A percentile compares a stretch with the other conserved stretches of the same genome.
phyloP scores from a whole-genome alignment of 2,113 vertebrate genomes.

The Hemibates koningsi region DNA sequence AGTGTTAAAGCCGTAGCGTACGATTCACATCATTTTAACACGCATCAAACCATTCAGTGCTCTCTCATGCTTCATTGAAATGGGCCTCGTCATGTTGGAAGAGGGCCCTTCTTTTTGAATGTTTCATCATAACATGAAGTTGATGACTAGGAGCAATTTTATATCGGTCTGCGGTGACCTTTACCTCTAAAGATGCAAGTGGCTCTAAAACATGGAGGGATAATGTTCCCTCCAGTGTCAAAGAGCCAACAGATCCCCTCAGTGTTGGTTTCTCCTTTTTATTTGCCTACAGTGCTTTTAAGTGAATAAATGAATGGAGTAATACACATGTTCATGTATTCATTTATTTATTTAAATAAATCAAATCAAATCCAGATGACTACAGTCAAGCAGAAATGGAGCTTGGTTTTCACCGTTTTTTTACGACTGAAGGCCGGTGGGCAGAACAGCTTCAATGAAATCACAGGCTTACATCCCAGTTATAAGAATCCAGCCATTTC shows the following conservation, averaged over 20 bases:
- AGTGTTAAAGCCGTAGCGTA: background rate
- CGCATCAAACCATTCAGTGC: background rate
- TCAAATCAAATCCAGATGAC: background rate
- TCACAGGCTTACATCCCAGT: background rate
- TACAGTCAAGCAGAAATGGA: background rate
- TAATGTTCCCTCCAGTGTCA: background rate
- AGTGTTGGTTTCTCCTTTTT: background rate
- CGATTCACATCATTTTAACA: background rate
- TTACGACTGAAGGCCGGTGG: background rate
- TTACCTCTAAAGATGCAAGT: background rate
- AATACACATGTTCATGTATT: background rate
- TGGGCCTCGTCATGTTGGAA: background rate
- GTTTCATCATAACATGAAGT: background rate
- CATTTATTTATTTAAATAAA: background rate
- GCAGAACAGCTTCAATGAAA: background rate
- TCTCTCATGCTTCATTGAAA: background rate
- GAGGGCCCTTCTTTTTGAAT: background rate
- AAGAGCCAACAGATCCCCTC: rapidly evolving
- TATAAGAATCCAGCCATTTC: background rate
- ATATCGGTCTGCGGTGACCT: background rate
- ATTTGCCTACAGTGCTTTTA: background rate
- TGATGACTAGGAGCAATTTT: background rate
- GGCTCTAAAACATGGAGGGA: background rate
- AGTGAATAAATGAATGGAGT: background rate
- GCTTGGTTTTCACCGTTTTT: background rate